Conservation (phyloP, 1,140 invertebrate genomes). For the Papilio aristodemus region DNA sequence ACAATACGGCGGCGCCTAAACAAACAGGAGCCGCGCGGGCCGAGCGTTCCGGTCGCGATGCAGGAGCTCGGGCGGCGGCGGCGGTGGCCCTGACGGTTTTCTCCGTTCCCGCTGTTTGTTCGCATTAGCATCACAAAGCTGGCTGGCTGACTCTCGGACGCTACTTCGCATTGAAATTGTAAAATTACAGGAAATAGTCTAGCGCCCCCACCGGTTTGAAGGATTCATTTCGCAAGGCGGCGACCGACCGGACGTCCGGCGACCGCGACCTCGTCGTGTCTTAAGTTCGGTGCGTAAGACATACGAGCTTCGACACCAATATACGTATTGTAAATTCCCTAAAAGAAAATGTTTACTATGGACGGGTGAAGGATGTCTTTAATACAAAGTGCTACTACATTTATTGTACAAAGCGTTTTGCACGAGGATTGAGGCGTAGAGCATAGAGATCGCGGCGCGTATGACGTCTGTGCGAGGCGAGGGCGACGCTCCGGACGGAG, state of each 20-base stretch:
- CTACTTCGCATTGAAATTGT: slow-evolving; percentile 30
- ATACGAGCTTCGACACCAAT: too few species aligned
- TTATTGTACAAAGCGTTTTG: too few species aligned
- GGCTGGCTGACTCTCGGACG: slow-evolving; percentile 4
- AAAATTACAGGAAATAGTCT: slow-evolving; percentile 10
- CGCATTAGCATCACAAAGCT: slow-evolving; percentile 71
- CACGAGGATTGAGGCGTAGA: too few species aligned
- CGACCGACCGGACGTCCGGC: slow-evolving; percentile 3
- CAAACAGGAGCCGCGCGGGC: slow-evolving; percentile 59
- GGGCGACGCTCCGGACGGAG: background rate
- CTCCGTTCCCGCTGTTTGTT: slow-evolving; percentile 50
- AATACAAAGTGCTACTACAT: too few species aligned
- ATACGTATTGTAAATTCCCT: too few species aligned
- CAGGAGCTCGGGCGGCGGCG: slow-evolving; percentile 44
- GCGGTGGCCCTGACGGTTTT: too few species aligned
- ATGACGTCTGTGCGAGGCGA: too few species aligned
- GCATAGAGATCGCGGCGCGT: too few species aligned
- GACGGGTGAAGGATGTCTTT: too few species aligned
- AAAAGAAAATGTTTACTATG: too few species aligned
- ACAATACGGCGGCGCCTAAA: slow-evolving; percentile 65
- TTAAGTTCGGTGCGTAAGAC: too few species aligned
- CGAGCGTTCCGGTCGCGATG: slow-evolving; percentile 59
- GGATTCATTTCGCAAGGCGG: background rate
- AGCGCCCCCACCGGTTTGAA: background rate
- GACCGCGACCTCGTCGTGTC: background rate